These are phyloP conservation scores for Sesia bembeciformis DNA, from an alignment of 2,888 invertebrate genomes.

Conservation along the genomic window DNA sequence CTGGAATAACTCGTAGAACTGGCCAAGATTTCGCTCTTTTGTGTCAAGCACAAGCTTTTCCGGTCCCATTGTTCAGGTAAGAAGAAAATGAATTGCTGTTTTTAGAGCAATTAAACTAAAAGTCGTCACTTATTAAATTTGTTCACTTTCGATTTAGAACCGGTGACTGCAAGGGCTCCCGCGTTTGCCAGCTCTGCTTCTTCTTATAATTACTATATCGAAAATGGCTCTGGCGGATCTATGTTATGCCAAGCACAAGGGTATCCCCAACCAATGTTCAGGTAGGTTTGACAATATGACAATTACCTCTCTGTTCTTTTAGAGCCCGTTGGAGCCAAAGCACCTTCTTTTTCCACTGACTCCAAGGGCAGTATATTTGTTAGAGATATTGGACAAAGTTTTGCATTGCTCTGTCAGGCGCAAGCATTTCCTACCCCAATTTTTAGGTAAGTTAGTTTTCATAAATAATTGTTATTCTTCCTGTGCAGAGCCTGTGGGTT, in stretches of 20 bases:
- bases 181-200: conserved; percentile 67
- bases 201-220: conserved; percentile 63
- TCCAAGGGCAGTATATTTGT: conserved; percentile 78
- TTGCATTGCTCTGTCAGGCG: conserved; percentile 77
- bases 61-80: conserved; percentile 76
- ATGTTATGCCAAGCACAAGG: conserved; percentile 74
- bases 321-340: conserved; percentile 78
- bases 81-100: conserved; percentile 10
- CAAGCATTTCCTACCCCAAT: conserved; percentile 78
- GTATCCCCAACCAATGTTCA: conserved; percentile 79
- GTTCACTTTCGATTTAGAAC: conserved; percentile 49
- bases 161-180: conserved; percentile 65
- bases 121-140: conserved; percentile 11
- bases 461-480: conserved; percentile 19
- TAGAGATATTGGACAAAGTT: conserved; percentile 69
- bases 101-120: background rate
- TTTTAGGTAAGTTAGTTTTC: conserved; percentile 71
- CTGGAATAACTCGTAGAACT: conserved; percentile 78
- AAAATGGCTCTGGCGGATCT: conserved; percentile 49
- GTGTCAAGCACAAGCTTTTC: conserved; percentile 86
- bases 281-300: conserved; percentile 55
- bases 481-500: conserved; percentile 75
- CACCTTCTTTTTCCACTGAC: conserved; percentile 76
- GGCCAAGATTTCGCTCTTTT: conserved; percentile 79
- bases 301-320: conserved; percentile 19